phyloP scores from a whole-genome alignment of 2,888 invertebrate genomes.

The Bhutanitis thaidina region DNA sequence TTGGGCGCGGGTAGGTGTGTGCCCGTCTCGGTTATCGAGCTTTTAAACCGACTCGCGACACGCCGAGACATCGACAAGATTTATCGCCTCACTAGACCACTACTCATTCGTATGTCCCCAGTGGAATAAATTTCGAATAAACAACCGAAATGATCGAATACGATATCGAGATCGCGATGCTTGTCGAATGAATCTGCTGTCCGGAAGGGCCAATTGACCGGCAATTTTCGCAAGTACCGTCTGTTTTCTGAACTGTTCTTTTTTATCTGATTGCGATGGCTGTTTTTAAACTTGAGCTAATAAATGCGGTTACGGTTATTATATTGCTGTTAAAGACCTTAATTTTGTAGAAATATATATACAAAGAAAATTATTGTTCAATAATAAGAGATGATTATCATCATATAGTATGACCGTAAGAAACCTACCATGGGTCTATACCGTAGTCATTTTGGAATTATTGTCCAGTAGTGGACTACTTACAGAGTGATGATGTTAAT shows the following conservation, averaged over 20 bases:
- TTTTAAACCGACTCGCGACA: conserved; percentile 78
- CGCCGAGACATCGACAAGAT: conserved; percentile 73
- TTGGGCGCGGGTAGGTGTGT: conserved; percentile 75
- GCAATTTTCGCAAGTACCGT: conserved; percentile 16
- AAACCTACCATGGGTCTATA: too few relatives aligned
- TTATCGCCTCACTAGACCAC: conserved; percentile 76
- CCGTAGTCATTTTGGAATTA: too few relatives aligned
- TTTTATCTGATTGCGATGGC: neutral
- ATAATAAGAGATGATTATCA: too few relatives aligned
- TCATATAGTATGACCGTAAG: too few relatives aligned
- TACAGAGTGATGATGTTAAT: too few relatives aligned
- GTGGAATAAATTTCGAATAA: conserved; percentile 67
- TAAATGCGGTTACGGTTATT: neutral
- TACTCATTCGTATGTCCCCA: conserved; percentile 73
- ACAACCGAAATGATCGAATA: conserved; percentile 64
- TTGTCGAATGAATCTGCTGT: conserved; percentile 26
- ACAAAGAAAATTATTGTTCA: too few relatives aligned
- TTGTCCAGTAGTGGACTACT: too few relatives aligned
- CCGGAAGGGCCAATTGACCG: conserved; percentile 20
- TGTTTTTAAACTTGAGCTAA: neutral
- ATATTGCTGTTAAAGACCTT: too few relatives aligned
- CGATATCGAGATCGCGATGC: conserved; percentile 29
- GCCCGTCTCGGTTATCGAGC: conserved; percentile 75
- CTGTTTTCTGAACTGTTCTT: neutral
- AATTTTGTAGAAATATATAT: too few relatives aligned